Evolutionary conservation across 2,113 vertebrate species (phyloP), one percentile per base, ranked within the genome.

Genomic region (Cyanoramphus novaezelandiae): DNA sequence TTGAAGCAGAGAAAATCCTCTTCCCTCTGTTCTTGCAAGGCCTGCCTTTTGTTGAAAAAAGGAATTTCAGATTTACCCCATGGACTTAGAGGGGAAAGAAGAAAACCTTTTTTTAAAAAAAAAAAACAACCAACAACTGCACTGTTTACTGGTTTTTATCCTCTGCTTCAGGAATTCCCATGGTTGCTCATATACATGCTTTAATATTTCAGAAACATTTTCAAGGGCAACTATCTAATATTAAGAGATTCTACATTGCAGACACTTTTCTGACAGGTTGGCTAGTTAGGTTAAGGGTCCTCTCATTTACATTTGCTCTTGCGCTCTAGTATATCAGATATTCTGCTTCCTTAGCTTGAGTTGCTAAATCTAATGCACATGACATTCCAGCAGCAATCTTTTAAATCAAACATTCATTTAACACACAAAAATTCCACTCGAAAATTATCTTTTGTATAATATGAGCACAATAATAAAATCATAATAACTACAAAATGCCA

Each of bases 1-100:
- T 96, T 97, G 97, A 98, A 98, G 97, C 90, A 96, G 88, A 97
- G 93, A 94, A 95, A 95, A 95, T 97, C 93, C 62, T 82, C 90
- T 96, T 96, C 72, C 46, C 52, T 97, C 53, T 97, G 18, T 88
- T 97, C 95, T 97, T 93, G 86, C 85, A 76, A 94, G 85, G 75
- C 76, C 64, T 86, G 39, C 77, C 65, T 96, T 71, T 82, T 91
- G n/a, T 93, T 96, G 88, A 97, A n/a, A 97, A 98, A 98, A 94
- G 93, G 89, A 97, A 94, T 92, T 96, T 97, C 82, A 95, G 82
- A 97, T 97, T 98, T 95, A 95, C 95, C 95, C 97, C 88, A 89
- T 70, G 93, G 97, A 96, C 59, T 94, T 94, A 95, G 29, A 86
- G 39, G 69, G 70, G 71, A 90, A 93, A 95, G 79, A 96, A 95